These are phyloP conservation scores for Pseudoips prasinana DNA, from an alignment of 2,888 invertebrate species.

Conservation along the genomic window DNA sequence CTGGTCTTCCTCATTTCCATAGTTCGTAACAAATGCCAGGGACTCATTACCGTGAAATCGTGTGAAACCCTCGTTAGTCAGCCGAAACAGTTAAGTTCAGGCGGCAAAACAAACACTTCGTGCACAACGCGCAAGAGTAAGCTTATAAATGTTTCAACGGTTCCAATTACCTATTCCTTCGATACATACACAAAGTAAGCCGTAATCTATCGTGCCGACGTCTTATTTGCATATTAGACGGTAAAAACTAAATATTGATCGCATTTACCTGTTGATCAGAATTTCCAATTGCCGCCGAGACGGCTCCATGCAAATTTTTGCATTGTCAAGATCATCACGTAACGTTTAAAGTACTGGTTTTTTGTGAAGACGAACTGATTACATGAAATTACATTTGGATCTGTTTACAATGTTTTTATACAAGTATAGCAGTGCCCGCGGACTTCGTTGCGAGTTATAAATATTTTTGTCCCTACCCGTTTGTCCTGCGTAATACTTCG, in stretches of 20 bases:
- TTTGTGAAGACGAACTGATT: slow-evolving; percentile 31
- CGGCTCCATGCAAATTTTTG: slow-evolving; percentile 30
- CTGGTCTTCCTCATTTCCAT: too few species aligned
- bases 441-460: too few species aligned
- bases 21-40: too few species aligned
- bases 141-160: too few species aligned
- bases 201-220: slow-evolving; percentile 29
- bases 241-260: slow-evolving; percentile 25
- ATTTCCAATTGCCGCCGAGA: slow-evolving; percentile 13
- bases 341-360: slow-evolving; percentile 17
- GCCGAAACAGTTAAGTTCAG: too few species aligned
- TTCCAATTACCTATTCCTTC: slow-evolving; percentile 23
- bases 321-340: slow-evolving; percentile 41
- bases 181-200: slow-evolving; percentile 12
- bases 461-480: too few species aligned
- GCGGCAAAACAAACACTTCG: slow-evolving; percentile 8
- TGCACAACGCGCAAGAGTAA: background rate
- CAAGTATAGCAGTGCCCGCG: background rate
- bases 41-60: too few species aligned
- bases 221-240: slow-evolving; percentile 27
- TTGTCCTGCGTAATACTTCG: too few species aligned
- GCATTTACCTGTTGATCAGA: slow-evolving; percentile 22
- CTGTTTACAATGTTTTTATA: slow-evolving; percentile 15
- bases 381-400: slow-evolving; percentile 38
- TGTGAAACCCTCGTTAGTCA: too few species aligned